Conservation (phyloP, 2,797 vertebrate species). For the Hippocampus kuda region DNA sequence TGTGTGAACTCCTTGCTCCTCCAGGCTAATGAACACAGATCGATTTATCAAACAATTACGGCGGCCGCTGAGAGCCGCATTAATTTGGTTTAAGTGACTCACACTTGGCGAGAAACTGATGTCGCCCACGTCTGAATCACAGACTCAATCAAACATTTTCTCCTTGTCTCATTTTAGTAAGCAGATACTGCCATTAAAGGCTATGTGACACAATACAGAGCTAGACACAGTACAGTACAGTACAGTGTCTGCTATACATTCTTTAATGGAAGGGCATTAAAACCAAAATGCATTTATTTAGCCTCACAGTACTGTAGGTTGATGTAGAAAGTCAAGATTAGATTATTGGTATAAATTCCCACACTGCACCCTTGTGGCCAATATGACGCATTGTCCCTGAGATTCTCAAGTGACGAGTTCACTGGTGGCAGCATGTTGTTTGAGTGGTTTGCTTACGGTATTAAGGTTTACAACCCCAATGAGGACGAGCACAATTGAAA, state of each 20-base stretch:
- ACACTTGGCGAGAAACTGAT: conserved; percentile 39
- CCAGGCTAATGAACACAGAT: conserved; percentile 52
- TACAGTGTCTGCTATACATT: not conserved
- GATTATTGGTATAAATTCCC: not conserved
- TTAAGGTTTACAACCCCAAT: not conserved
- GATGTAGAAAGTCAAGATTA: not conserved
- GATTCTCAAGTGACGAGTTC: not conserved
- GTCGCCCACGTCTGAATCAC: not conserved
- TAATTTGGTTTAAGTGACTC: conserved; percentile 51
- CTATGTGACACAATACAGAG: not conserved
- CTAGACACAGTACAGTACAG: not conserved
- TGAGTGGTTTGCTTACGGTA: not conserved
- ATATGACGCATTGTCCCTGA: conserved; percentile 14
- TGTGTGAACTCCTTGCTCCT: conserved; percentile 48
- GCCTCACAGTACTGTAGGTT: too few species aligned
- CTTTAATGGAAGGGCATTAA: not conserved
- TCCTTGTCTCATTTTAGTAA: conserved; percentile 1
- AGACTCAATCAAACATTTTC: not conserved
- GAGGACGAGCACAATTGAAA: too few species aligned
- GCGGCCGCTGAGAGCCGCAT: conserved; percentile 44
- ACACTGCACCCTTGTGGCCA: conserved; percentile 57
- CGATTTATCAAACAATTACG: conserved; percentile 51
- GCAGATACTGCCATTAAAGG: not conserved
- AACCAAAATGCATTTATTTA: not conserved
- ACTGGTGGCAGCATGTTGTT: not conserved